These are phyloP conservation scores for Gallinago nigripennis DNA, from an alignment of 2,797 vertebrate genomes.

Conservation along the genomic window DNA sequence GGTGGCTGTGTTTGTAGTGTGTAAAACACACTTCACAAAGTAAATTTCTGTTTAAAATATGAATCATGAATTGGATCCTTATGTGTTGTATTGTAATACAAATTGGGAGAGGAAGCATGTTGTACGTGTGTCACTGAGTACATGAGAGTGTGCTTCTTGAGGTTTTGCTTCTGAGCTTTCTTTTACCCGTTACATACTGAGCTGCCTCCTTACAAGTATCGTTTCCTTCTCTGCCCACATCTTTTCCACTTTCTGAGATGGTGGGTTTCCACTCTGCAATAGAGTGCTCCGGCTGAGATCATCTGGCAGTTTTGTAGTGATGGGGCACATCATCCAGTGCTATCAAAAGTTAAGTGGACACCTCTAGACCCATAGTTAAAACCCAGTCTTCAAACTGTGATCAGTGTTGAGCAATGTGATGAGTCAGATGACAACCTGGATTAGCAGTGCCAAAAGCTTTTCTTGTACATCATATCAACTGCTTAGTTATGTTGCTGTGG, in stretches of 20 bases:
- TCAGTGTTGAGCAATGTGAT: neutral
- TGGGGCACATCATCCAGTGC: neutral
- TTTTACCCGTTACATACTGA: neutral
- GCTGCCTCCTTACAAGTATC: neutral
- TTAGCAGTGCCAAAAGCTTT: neutral
- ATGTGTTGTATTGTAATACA: neutral
- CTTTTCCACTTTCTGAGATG: neutral
- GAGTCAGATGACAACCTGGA: neutral
- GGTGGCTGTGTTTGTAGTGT: neutral
- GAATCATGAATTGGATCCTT: neutral
- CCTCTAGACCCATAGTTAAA: neutral
- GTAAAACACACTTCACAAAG: conserved; percentile 10
- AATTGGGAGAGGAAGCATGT: neutral
- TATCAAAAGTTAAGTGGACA: neutral
- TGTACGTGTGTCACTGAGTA: neutral
- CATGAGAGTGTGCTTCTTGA: neutral
- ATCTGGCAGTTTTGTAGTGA: neutral
- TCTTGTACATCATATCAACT: neutral
- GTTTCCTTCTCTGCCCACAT: neutral
- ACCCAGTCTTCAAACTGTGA: neutral
- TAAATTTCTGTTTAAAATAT: neutral
- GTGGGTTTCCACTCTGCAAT: neutral
- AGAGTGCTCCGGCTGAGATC: neutral
- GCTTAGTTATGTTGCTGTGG: neutral
- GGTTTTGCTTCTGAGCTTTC: neutral